Evolutionary conservation across 2,797 vertebrate species (phyloP).

Genomic region (Loris lydekkerianus): DNA sequence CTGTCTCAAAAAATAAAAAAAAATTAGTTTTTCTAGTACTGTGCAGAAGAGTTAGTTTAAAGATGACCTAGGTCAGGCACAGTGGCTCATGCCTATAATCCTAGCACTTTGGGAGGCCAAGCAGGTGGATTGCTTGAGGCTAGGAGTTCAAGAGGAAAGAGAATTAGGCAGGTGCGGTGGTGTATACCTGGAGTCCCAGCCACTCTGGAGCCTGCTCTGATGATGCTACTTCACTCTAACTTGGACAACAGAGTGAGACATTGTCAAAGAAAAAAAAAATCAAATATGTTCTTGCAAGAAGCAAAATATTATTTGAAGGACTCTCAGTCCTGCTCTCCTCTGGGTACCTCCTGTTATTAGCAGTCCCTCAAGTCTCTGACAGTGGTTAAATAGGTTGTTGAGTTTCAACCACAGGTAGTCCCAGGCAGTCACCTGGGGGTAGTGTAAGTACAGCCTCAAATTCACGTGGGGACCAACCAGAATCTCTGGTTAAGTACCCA

Average conservation of each 20-base stretch:
- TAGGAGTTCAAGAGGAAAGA: neutral
- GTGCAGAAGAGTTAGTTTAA: neutral
- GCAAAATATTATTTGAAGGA: neutral
- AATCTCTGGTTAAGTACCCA: neutral
- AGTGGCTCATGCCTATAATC: too few relatives aligned
- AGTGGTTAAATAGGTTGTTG: neutral
- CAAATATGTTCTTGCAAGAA: constrained; percentile 10
- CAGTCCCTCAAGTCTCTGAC: neutral
- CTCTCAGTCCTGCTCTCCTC: neutral
- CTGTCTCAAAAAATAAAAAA: too few relatives aligned
- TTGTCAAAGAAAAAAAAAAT: neutral
- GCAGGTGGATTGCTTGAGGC: too few relatives aligned
- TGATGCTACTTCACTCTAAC: neutral
- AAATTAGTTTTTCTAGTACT: constrained; percentile 11
- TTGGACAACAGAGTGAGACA: neutral
- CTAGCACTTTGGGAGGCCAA: too few relatives aligned
- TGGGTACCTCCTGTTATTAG: neutral
- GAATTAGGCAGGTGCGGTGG: neutral
- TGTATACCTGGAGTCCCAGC: neutral
- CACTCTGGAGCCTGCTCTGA: neutral
- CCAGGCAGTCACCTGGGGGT: neutral
- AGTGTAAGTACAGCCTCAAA: neutral
- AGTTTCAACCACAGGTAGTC: neutral
- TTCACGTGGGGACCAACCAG: neutral
- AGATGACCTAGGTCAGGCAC: neutral